Base-by-base conservation (phyloP, 2,113 vertebrate species). In the Galbula dea region DNA sequence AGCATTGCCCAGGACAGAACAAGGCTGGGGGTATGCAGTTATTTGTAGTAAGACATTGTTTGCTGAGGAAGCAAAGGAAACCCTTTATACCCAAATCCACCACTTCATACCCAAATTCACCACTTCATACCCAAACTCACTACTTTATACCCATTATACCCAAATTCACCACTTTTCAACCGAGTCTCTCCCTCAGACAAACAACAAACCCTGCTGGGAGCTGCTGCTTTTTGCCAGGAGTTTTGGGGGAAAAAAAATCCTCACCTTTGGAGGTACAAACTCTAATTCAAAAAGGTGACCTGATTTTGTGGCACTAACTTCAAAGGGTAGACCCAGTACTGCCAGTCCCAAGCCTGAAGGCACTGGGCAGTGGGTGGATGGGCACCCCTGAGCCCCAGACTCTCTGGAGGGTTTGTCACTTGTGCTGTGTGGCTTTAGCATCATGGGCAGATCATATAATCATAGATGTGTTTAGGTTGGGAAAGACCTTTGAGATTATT, bases 1-100 rank as follows among this genome's bases (percentile, higher is more conserved):
- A 97, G 96, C 93, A 73, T 93, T 82, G 10, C 76, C 90, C 51
- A 19, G 78, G 93, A 96, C 89, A 95, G 93, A 96, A 91, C 83
- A 87, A 94, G 93, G 92, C 81, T 20, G 39, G 86, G 78, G 92
- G 62, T 17, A 71, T 10, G 66, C 20, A 15, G 66, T 66, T 62
- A 59, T 52, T 46, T 83, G 82, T 74, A 48, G 32, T 30, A 51
- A 55, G 74, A 80, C 54, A 41, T 61, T 78, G 67, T 90, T 83
- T 86, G 77, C 80, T 45, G n/a, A 68, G 49, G 37, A 87, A 83
- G 71, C 62, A 79, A 21, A 76, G 41, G 30, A 93, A 80, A 75
- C 3, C 12, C 17, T 91, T 94, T 67, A 24, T 71, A 59, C 14
- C 29, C 0, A 0, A 86, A 83, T 63, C n/a, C n/a, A n/a, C n/a